Conservation (phyloP, 1,140 invertebrate species). For the Solenopsis fugax region DNA sequence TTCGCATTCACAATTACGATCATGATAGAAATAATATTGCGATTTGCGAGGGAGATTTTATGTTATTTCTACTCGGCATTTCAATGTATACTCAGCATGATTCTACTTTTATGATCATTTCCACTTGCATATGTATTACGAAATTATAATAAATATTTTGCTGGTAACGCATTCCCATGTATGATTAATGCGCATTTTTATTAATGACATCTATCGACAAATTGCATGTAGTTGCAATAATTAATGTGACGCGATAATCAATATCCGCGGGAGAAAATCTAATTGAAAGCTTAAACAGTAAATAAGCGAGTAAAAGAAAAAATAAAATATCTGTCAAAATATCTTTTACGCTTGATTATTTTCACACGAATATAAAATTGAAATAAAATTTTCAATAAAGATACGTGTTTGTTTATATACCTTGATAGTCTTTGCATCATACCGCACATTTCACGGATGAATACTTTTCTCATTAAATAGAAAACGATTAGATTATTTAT, state of each 20-base stretch:
- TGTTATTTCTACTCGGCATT: background rate
- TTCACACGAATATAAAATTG: background rate
- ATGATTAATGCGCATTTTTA: background rate
- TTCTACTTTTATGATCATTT: background rate
- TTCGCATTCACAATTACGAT: background rate
- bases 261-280: background rate
- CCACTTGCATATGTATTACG: background rate
- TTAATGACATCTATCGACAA: conserved; percentile 8
- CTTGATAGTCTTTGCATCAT: background rate
- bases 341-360: background rate
- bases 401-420: background rate
- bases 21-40: conserved; percentile 1
- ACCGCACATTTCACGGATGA: background rate
- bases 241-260: conserved; percentile 10
- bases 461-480: background rate
- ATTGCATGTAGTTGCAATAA: background rate
- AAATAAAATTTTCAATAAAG: background rate
- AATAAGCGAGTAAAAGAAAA: background rate
- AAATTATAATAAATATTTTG: conserved; percentile 25
- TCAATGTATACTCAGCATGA: background rate
- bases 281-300: background rate
- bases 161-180: background rate
- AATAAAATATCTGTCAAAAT: background rate
- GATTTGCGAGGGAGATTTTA: background rate
- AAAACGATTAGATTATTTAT: background rate